phyloP scores from a whole-genome alignment of 2,113 vertebrate species.

The Leucoraja erinaceus region DNA sequence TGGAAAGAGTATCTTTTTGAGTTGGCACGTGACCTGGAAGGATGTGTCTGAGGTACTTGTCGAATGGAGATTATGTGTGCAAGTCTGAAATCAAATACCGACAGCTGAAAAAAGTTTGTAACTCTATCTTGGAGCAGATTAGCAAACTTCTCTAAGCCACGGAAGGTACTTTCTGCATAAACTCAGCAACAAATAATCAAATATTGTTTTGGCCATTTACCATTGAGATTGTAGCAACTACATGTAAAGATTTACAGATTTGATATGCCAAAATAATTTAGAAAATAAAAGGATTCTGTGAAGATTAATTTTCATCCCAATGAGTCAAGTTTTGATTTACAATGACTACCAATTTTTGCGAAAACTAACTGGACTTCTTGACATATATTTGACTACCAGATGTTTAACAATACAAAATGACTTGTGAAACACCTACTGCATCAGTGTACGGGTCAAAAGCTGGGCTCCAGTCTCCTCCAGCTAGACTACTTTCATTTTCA shows the following conservation, averaged over 20 bases:
- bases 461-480: conserved; percentile 42
- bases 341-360: background rate
- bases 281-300: background rate
- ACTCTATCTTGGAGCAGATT: background rate
- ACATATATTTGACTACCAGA: background rate
- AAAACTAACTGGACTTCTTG: background rate
- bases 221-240: background rate
- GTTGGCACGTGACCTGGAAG: no score
- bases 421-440: conserved; percentile 40
- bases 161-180: background rate
- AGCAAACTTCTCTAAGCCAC: background rate
- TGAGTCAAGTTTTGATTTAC: background rate
- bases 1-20: no score
- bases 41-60: background rate
- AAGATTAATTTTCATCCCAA: background rate
- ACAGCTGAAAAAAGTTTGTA: background rate
- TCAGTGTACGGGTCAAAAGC: conserved; percentile 40
- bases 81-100: background rate
- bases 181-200: background rate
- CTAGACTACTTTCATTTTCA: conserved; percentile 47
- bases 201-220: background rate
- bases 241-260: background rate
- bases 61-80: background rate
- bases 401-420: no score
- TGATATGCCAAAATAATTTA: background rate